phyloP scores from a whole-genome alignment of 2,888 invertebrate genomes.

The Theretra japonica region DNA sequence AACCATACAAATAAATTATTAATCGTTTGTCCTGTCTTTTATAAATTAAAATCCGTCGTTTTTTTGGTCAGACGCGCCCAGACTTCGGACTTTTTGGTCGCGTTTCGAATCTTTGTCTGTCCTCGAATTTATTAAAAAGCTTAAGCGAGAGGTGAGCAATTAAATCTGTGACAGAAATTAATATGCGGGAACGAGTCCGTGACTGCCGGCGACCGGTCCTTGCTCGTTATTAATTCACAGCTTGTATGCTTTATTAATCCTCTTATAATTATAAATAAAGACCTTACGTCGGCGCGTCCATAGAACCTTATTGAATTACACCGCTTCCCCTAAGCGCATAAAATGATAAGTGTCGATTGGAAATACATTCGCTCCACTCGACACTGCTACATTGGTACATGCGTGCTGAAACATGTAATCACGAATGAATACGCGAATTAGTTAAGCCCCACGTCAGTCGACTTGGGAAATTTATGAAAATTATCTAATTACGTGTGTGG shows the following conservation, averaged over 20 bases:
- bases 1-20: conserved; percentile 85
- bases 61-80: conserved; percentile 73
- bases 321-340: conserved; percentile 33
- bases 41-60: conserved; percentile 83
- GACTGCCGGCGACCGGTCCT: conserved; percentile 57
- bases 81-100: conserved; percentile 75
- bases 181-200: conserved; percentile 71
- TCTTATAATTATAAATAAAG: conserved; percentile 52
- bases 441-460: conserved; percentile 29
- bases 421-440: conserved; percentile 14
- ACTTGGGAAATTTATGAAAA: conserved; percentile 70
- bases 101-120: conserved; percentile 76
- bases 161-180: conserved; percentile 83
- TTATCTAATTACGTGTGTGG: conserved; percentile 83
- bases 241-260: conserved; percentile 70
- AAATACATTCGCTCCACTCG: neutral
- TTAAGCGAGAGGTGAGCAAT: conserved; percentile 82
- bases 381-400: neutral
- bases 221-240: conserved; percentile 67
- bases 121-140: conserved; percentile 82
- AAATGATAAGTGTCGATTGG: conserved; percentile 1
- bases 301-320: conserved; percentile 36
- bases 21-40: conserved; percentile 86
- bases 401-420: neutral
- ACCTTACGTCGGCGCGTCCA: conserved; percentile 31